These are phyloP conservation scores for Hemistola chrysoprasaria DNA, from an alignment of 2,888 invertebrate genomes.

Conservation along the genomic window DNA sequence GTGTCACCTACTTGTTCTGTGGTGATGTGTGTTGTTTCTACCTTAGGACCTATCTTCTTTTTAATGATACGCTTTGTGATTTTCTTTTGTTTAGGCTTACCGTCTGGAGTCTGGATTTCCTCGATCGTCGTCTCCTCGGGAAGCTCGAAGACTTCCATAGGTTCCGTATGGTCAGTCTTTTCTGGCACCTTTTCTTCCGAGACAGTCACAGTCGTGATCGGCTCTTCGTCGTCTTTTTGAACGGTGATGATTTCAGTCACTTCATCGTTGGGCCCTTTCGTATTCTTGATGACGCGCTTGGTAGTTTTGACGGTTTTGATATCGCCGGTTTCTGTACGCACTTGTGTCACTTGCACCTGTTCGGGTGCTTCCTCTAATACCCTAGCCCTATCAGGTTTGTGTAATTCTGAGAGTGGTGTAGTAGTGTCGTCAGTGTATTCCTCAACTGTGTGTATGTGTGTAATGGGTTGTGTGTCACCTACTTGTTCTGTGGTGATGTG, in stretches of 20 bases:
- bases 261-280: slow-evolving; percentile 38
- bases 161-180: slow-evolving; percentile 22
- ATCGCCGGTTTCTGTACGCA: slow-evolving; percentile 49
- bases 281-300: slow-evolving; percentile 51
- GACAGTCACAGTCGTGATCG: slow-evolving; percentile 41
- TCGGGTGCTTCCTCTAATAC: slow-evolving; percentile 45
- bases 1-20: slow-evolving; percentile 48
- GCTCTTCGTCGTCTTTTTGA: slow-evolving; percentile 56
- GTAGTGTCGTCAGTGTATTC: slow-evolving; percentile 45
- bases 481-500: slow-evolving; percentile 43
- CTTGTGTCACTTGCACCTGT: slow-evolving; percentile 21
- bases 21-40: slow-evolving; percentile 37
- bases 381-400: slow-evolving; percentile 38
- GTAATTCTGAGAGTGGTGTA: slow-evolving; percentile 31
- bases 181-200: slow-evolving; percentile 34
- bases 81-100: slow-evolving; percentile 45
- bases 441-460: slow-evolving; percentile 30
- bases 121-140: slow-evolving; percentile 49
- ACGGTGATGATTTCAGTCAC: slow-evolving; percentile 68
- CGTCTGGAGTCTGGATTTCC: slow-evolving; percentile 43
- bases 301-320: slow-evolving; percentile 36
- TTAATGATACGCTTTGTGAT: slow-evolving; percentile 55
- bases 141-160: slow-evolving; percentile 41
- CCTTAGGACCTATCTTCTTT: slow-evolving; percentile 54
- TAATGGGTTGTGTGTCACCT: slow-evolving; percentile 37